These are phyloP conservation scores for Spodoptera picta DNA, from an alignment of 2,888 invertebrate genomes.

Conservation along the genomic window DNA sequence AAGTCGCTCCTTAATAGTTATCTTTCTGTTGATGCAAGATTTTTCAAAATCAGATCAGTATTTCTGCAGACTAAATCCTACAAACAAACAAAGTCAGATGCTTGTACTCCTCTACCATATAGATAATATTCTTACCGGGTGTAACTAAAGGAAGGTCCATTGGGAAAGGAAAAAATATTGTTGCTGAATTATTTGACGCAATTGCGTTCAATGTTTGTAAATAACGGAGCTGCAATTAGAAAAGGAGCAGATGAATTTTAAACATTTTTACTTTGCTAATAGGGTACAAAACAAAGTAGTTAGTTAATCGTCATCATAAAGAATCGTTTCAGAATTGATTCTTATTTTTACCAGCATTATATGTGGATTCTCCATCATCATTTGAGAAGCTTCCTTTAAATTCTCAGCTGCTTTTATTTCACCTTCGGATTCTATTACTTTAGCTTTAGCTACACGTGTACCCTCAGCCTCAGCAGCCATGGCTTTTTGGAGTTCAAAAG, in stretches of 20 bases:
- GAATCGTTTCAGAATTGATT: neutral
- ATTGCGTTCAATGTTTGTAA: constrained; percentile 72
- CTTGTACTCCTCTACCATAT: too few species aligned
- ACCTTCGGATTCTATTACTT: constrained; percentile 74
- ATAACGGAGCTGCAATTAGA: constrained; percentile 71
- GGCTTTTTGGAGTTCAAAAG: constrained; percentile 73
- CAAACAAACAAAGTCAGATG: too few species aligned
- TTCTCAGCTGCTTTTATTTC: constrained; percentile 76
- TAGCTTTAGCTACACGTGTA: constrained; percentile 73
- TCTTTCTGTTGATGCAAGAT: too few species aligned
- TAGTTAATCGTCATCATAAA: too few species aligned
- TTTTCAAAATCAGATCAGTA: too few species aligned
- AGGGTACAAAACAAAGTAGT: too few species aligned
- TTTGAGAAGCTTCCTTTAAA: constrained; percentile 67
- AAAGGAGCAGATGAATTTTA: neutral
- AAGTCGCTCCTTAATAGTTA: too few species aligned
- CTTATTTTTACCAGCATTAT: constrained; percentile 69
- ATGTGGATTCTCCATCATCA: constrained; percentile 70
- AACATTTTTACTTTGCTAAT: too few species aligned
- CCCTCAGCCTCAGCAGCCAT: constrained; percentile 79
- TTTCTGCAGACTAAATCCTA: too few species aligned
- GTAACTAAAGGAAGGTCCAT: constrained; percentile 60
- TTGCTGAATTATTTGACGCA: constrained; percentile 64
- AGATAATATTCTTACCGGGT: neutral
- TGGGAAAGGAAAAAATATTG: constrained; percentile 75